Base-by-base conservation (phyloP, 2,888 invertebrate genomes). In the Nipponacmea schrenckii region DNA sequence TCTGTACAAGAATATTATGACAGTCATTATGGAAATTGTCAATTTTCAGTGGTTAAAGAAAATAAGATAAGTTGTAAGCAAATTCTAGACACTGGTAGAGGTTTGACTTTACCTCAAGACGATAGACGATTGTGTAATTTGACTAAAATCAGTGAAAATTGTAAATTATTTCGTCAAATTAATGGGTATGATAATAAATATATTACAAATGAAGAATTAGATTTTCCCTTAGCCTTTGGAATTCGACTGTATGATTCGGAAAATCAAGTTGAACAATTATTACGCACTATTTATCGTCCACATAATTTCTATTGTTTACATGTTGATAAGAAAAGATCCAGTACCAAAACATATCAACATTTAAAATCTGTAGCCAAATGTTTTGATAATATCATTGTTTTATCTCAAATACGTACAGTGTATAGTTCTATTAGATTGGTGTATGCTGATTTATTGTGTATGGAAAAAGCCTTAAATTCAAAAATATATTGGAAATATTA, bases 231-330 rank as follows among this genome's bases (percentile, higher is more conserved):
- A 7, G 85, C 85, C 0, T 86, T 83, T 73, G 77, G 80, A 7
- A 80, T 86, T 26, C 74, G 83, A 64, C 77, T 83, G 70, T 82
- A 84, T 73, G 79, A 74, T n/a, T 71, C 73, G 20, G 74, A 78
- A 0, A 80, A 83, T 31, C 85, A 85, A 64, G 65, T 75, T 67
- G 79, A 85, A 64, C 78, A 84, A 20, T 71, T 87, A 15, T 75
- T 87, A 17, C 74, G 85, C 17, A 76, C 81, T 7, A 83, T 88
- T 31, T 88, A 88, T 73, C 74, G 83, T 12, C 83, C 84, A 8
- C 85, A 87, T 67, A 86, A 88, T 27, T 70, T 82, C 26, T 88
- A 87, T 77, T 88, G 88, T 73, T 79, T 88, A 15, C 86, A 87
- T 67, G 81, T 88, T 1, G 87, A 88, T 69, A 77, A 69, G 20